A percentile compares a stretch with the other conserved stretches of the same genome.
Conservation (phyloP, 1,140 invertebrate species). For the Sarcophaga peregrina region DNA sequence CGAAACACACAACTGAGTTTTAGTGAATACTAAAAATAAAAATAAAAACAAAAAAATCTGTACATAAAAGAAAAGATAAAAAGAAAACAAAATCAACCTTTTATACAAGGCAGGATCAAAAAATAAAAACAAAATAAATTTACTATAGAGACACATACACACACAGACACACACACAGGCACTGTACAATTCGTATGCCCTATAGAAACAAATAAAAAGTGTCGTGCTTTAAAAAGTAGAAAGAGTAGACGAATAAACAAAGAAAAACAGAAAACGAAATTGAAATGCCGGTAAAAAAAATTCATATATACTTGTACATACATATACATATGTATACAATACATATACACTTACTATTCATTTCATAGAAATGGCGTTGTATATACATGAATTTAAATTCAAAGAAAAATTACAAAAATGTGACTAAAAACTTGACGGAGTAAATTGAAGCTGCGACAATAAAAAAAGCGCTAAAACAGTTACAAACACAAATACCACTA, state of each 20-base stretch:
- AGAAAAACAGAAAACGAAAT: neutral
- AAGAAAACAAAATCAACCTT: neutral
- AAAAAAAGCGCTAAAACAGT: neutral
- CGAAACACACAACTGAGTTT: neutral
- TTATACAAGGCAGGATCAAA: neutral
- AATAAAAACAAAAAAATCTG: neutral
- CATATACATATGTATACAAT: neutral
- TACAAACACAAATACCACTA: neutral
- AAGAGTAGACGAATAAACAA: neutral
- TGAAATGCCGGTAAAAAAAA: slow-evolving; percentile 8
- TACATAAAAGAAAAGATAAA: neutral
- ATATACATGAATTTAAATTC: too few species aligned
- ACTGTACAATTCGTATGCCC: neutral
- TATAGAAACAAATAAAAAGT: too few species aligned
- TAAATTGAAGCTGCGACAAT: neutral
- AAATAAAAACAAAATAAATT: neutral
- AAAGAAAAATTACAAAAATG: too few species aligned
- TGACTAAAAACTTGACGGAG: too few species aligned
- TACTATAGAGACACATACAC: neutral
- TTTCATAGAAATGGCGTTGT: too few species aligned
- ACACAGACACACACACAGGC: neutral
- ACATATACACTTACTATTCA: too few species aligned
- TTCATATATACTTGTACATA: neutral
- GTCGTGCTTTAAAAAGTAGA: too few species aligned
- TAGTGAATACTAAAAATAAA: neutral